Evolutionary conservation across 2,888 invertebrate species (phyloP).

Genomic region (Glyphotaelius pellucidus): DNA sequence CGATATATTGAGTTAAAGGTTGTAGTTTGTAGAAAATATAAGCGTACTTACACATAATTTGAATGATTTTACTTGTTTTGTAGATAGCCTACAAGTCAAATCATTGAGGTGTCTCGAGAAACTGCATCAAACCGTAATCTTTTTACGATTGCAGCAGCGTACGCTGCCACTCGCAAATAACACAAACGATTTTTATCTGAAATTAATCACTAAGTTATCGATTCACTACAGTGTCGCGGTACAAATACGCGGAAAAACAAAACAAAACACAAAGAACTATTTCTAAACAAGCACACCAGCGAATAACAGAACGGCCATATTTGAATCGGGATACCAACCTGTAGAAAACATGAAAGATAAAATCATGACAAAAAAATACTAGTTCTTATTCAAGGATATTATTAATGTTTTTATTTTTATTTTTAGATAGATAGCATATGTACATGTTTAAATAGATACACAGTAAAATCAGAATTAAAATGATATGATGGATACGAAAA

Average conservation of each 20-base stretch:
- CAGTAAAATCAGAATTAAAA: no score
- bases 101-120: conserved; percentile 41
- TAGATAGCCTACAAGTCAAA: conserved; percentile 43
- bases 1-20: neutral
- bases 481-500: no score
- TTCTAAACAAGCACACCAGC: conserved; percentile 77
- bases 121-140: conserved; percentile 48
- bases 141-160: conserved; percentile 68
- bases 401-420: no score
- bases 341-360: neutral
- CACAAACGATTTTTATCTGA: conserved; percentile 25
- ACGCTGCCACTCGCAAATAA: neutral
- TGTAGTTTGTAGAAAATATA: neutral
- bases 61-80: conserved; percentile 24
- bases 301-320: conserved; percentile 78
- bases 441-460: no score
- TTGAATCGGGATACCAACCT: conserved; percentile 62
- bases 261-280: conserved; percentile 75
- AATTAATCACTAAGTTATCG: conserved; percentile 13
- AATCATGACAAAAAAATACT: neutral
- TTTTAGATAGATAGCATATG: no score
- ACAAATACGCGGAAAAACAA: conserved; percentile 66
- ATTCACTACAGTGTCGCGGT: neutral
- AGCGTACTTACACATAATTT: conserved; percentile 56
- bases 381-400: neutral